Conservation (phyloP, 2,888 invertebrate species). For the Hanleya hanleyi region DNA sequence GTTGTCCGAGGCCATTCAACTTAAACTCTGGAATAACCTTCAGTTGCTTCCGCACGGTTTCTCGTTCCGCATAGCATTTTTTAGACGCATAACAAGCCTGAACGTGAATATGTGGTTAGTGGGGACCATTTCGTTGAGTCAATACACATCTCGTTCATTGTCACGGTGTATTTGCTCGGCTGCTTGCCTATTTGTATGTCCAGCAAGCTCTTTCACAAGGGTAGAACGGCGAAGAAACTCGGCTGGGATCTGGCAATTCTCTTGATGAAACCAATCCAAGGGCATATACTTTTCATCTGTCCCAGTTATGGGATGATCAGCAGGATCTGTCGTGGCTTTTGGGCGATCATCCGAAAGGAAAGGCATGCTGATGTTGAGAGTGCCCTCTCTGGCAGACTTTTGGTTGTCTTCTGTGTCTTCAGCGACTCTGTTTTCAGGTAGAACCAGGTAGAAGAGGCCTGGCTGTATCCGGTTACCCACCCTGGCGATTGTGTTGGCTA, state of each 20-base stretch:
- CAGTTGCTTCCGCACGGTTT: too few relatives aligned
- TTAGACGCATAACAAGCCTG: neutral
- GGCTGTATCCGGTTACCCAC: neutral
- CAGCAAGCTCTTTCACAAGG: slow-evolving; percentile 11
- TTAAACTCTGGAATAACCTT: too few relatives aligned
- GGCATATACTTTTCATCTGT: neutral
- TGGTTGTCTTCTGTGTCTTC: slow-evolving; percentile 3
- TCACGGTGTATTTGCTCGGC: slow-evolving; percentile 3
- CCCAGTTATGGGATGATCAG: neutral
- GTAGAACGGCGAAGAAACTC: slow-evolving; percentile 3
- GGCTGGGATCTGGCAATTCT: too few relatives aligned
- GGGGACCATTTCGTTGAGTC: slow-evolving; percentile 1
- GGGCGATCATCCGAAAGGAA: neutral
- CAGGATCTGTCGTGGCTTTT: neutral
- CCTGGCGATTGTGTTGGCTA: neutral
- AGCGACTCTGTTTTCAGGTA: slow-evolving; percentile 8
- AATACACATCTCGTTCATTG: neutral
- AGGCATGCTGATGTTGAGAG: neutral
- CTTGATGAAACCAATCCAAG: neutral
- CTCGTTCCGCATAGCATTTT: too few relatives aligned
- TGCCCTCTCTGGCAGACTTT: neutral
- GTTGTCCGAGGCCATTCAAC: too few relatives aligned
- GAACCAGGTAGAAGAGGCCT: neutral
- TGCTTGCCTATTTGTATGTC: neutral
- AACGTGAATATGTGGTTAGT: neutral